Evolutionary conservation across 2,888 invertebrate species (phyloP).

Genomic region (Luperina testacea): DNA sequence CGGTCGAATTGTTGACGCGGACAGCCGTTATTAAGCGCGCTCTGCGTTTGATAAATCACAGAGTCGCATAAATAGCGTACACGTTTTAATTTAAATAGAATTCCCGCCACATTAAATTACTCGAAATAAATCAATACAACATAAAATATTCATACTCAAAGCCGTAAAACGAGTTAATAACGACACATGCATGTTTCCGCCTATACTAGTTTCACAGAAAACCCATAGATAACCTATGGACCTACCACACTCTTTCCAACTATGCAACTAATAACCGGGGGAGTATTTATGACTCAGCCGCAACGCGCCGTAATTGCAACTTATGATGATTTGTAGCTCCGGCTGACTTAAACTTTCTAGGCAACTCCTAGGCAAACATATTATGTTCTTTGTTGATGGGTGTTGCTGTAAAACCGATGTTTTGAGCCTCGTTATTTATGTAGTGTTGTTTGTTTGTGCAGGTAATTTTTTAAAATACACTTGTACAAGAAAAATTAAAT

Average conservation of each 20-base stretch:
- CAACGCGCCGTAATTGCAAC: constrained; percentile 83
- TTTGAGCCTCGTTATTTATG: constrained; percentile 38
- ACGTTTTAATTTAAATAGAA: constrained; percentile 23
- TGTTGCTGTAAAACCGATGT: constrained; percentile 48
- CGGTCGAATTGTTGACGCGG: constrained; percentile 38
- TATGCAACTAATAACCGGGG: constrained; percentile 84
- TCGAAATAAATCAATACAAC: constrained; percentile 15
- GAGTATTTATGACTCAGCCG: constrained; percentile 79
- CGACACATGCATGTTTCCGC: constrained; percentile 20
- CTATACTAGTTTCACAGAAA: constrained; percentile 61
- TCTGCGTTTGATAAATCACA: constrained; percentile 33
- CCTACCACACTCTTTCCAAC: constrained; percentile 80
- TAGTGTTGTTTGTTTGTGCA: constrained; percentile 26
- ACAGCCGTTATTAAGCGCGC: constrained; percentile 27
- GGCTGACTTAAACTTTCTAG: constrained; percentile 77
- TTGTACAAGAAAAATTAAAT: background rate
- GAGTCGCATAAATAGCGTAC: constrained; percentile 19
- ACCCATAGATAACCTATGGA: constrained; percentile 64
- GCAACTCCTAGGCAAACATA: constrained; percentile 57
- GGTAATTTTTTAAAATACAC: background rate
- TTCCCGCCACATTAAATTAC: constrained; percentile 12
- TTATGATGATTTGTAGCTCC: constrained; percentile 85
- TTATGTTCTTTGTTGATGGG: constrained; percentile 60
- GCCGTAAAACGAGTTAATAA: constrained; percentile 46
- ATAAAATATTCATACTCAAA: constrained; percentile 25